Conservation (phyloP, 1,140 invertebrate species). For the Temnothorax longispinosus region DNA sequence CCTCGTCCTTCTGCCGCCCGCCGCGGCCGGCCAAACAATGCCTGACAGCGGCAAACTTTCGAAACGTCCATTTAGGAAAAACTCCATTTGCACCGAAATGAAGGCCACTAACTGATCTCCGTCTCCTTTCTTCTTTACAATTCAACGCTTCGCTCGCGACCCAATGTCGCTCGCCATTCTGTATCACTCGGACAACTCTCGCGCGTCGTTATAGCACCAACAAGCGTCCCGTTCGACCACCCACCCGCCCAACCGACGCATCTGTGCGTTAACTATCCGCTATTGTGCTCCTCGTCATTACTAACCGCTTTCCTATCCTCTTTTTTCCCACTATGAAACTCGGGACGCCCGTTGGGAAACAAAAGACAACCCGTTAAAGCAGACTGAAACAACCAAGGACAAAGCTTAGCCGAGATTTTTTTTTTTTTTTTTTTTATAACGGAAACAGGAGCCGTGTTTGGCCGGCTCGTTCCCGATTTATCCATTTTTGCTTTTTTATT, state of each 20-base stretch:
- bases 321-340: neutral
- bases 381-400: slow-evolving; percentile 11
- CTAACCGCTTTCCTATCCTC: slow-evolving; percentile 23
- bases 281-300: slow-evolving; percentile 64
- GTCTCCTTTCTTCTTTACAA: neutral
- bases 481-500: slow-evolving; percentile 54
- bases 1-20: slow-evolving; percentile 24
- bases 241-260: neutral
- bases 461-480: slow-evolving; percentile 28
- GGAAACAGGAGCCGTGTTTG: slow-evolving; percentile 14
- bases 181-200: neutral
- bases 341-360: neutral
- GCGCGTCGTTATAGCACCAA: neutral
- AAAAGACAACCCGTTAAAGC: slow-evolving; percentile 15
- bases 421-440: slow-evolving; percentile 1
- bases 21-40: slow-evolving; percentile 73
- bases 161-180: slow-evolving; percentile 33
- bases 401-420: neutral
- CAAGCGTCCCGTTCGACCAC: neutral
- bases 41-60: slow-evolving; percentile 73
- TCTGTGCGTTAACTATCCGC: slow-evolving; percentile 68
- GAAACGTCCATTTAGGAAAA: slow-evolving; percentile 76
- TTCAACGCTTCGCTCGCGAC: slow-evolving; percentile 21
- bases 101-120: slow-evolving; percentile 63
- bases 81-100: slow-evolving; percentile 79